phyloP scores from a whole-genome alignment of 2,113 vertebrate genomes.

The Chunga burmeisteri region DNA sequence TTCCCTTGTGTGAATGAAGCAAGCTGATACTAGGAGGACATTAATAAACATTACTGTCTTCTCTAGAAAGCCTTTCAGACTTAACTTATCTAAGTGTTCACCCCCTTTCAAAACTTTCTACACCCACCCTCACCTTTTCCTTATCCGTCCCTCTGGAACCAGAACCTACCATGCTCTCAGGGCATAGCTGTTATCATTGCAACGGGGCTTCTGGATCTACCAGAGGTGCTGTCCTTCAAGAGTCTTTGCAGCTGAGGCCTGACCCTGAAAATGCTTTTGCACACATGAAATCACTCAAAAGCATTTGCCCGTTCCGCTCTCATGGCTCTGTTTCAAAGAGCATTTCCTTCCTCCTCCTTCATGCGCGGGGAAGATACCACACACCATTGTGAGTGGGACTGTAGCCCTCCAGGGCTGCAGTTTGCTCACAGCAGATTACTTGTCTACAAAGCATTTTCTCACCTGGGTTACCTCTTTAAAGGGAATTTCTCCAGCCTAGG shows the following conservation, averaged over 20 bases:
- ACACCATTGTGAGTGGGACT: neutral
- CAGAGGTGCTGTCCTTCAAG: neutral
- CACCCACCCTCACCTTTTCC: neutral
- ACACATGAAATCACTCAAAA: neutral
- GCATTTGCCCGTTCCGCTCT: neutral
- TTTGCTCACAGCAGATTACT: constrained; percentile 53
- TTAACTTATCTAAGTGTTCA: neutral
- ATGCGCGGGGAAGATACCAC: neutral
- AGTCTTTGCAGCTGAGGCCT: neutral
- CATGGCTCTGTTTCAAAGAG: neutral
- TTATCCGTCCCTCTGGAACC: neutral
- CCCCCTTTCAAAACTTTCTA: neutral
- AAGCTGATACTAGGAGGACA: neutral
- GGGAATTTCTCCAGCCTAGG: constrained; percentile 45
- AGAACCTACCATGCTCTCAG: neutral
- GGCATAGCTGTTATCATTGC: neutral
- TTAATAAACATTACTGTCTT: neutral
- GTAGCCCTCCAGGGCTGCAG: constrained; percentile 3
- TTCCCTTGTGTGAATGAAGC: neutral
- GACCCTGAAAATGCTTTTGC: neutral
- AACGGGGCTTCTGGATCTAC: neutral
- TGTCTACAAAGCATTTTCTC: constrained; percentile 62
- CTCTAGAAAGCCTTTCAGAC: neutral
- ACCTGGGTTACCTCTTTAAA: constrained; percentile 63
- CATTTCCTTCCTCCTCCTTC: neutral